phyloP scores from a whole-genome alignment of 1,140 invertebrate genomes.

The Tetramorium alpestre region DNA sequence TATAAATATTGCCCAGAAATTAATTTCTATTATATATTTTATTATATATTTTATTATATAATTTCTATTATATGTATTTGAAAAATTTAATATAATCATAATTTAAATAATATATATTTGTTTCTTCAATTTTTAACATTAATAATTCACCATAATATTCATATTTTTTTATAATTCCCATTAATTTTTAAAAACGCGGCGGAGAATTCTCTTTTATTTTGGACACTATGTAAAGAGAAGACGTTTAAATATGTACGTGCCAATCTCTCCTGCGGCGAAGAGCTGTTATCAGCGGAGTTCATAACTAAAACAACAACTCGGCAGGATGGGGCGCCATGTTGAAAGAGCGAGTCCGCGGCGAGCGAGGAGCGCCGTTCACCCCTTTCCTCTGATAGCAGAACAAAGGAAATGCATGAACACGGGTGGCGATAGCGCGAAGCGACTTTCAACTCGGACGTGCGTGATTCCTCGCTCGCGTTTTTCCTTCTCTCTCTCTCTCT shows the following conservation, averaged over 20 bases:
- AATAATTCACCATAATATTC: background rate
- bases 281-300: slow-evolving; percentile 56
- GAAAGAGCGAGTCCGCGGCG: slow-evolving; percentile 42
- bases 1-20: background rate
- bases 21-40: background rate
- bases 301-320: slow-evolving; percentile 15
- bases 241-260: background rate
- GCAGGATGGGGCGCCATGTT: slow-evolving; percentile 43
- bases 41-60: background rate
- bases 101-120: background rate
- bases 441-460: slow-evolving; percentile 64
- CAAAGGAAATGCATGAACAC: slow-evolving; percentile 73
- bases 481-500: background rate
- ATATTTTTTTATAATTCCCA: background rate
- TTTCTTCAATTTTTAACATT: background rate
- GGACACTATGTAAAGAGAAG: background rate
- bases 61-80: background rate
- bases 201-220: background rate
- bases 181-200: background rate
- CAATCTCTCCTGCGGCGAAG: background rate
- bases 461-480: background rate
- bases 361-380: slow-evolving; percentile 61
- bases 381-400: slow-evolving; percentile 72
- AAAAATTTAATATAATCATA: background rate
- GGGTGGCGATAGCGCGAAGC: slow-evolving; percentile 72